Evolutionary conservation across 2,888 invertebrate species (phyloP), one percentile per base, ranked within the genome.

Genomic region (Trissolcus brochymenae): DNA sequence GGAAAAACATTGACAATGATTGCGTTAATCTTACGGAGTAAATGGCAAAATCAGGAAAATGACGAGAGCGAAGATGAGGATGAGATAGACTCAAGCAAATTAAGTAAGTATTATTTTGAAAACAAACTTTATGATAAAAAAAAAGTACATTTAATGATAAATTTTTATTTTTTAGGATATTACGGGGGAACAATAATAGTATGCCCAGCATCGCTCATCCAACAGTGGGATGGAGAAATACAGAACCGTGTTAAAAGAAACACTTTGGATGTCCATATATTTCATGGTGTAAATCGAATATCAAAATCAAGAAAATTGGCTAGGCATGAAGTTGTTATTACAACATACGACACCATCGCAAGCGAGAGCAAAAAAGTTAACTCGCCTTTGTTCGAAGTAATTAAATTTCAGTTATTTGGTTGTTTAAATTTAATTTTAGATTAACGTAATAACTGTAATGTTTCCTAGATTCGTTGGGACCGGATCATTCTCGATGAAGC

Each of bases 401-500:
- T 21, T 41, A 25, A 25, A 25, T 2, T 25, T 25, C 6, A 50
- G 6, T 35, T 41, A 41, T 6, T 4, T 25, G 0, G 4, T 0
- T 25, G 3, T 25, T 25, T 25, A 4, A 6, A 6, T 67, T 16
- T 49, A 16, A 4, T 1, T 14, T 16, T 6, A 46, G 14, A 46
- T 14, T 14, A 16, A 46, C 1, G 14, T 16, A 2, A 46, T 16
- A n/a, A 14, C 0, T 1, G 6, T 50, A 16, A 25, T 66, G 7
- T 53, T 59, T 1, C 82, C 19, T 21, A 91, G 91, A 91, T 98
- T 3, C 91, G 91, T 9, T 99, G 98, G 98, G 91, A 93, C 0
- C 92, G 98, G 59, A 92, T 97, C 2, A 94, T 98, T 75, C 90
- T 99, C 19, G 98, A 99, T 90, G 98, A 99, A 90, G 98, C 96